Conservation (phyloP, 2,113 vertebrate species). For the Campylomormyrus numenius region DNA sequence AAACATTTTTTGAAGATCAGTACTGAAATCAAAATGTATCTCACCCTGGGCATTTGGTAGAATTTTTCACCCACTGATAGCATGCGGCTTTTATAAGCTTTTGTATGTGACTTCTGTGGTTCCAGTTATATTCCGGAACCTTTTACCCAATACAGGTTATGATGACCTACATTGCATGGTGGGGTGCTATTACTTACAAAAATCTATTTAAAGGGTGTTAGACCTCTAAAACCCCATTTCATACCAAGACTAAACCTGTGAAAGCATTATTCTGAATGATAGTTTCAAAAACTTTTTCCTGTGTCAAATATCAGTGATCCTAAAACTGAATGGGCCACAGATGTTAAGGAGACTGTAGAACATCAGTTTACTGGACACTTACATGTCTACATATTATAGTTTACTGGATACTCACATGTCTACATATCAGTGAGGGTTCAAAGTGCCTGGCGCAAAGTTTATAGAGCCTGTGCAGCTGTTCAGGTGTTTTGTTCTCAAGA, state of each 20-base stretch:
- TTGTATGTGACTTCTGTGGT: background rate
- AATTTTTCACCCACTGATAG: background rate
- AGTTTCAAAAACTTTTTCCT: background rate
- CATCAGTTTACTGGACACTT: background rate
- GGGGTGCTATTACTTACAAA: background rate
- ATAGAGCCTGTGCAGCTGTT: constrained; percentile 85
- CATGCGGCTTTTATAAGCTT: background rate
- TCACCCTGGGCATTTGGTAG: background rate
- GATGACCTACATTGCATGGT: background rate
- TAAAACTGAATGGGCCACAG: background rate
- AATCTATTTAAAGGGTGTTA: background rate
- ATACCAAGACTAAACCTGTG: background rate
- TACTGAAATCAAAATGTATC: background rate
- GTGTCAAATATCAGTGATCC: background rate
- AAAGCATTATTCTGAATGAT: background rate
- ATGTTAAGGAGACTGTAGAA: background rate
- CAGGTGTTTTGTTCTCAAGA: constrained; percentile 79
- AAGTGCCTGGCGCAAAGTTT: constrained; percentile 92
- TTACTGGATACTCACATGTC: constrained; percentile 68
- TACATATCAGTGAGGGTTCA: constrained; percentile 82
- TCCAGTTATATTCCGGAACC: background rate
- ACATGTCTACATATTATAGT: background rate
- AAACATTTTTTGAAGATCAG: background rate
- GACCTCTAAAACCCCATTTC: background rate
- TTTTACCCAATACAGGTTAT: background rate